Conservation (phyloP, 2,797 vertebrate genomes). For the Hypotaenidia philippensis region DNA sequence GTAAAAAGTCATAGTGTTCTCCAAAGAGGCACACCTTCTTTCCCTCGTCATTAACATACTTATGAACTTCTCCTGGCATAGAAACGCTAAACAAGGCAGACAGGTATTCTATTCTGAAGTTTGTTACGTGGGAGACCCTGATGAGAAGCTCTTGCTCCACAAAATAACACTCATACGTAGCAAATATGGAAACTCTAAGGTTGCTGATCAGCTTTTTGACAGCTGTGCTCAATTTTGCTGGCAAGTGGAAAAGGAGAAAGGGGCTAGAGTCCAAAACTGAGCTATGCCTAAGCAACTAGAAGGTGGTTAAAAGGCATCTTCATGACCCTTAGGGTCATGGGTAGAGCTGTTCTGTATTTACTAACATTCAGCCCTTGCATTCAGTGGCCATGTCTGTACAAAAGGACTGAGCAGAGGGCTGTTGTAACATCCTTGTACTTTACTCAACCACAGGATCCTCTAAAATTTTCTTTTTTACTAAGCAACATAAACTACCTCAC, state of each 20-base stretch:
- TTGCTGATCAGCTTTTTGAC: neutral
- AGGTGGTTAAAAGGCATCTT: neutral
- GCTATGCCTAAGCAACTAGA: neutral
- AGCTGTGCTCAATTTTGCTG: neutral
- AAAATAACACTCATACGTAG: neutral
- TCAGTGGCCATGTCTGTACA: neutral
- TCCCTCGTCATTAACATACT: neutral
- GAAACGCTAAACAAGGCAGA: neutral
- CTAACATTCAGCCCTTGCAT: rapidly evolving
- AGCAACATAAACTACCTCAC: neutral
- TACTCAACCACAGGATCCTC: neutral
- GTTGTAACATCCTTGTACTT: neutral
- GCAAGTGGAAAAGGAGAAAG: neutral
- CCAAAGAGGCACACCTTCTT: neutral
- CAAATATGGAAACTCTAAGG: neutral
- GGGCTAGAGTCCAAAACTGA: neutral
- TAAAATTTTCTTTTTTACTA: neutral
- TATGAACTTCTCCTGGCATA: neutral
- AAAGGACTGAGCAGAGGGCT: neutral
- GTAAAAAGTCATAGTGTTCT: neutral
- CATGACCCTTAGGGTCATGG: neutral
- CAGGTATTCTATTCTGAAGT: neutral
- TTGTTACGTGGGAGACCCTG: neutral
- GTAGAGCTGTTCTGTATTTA: neutral
- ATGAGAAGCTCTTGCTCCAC: neutral